Conservation (phyloP, 2,113 vertebrate genomes). For the Psephotus haematonotus region DNA sequence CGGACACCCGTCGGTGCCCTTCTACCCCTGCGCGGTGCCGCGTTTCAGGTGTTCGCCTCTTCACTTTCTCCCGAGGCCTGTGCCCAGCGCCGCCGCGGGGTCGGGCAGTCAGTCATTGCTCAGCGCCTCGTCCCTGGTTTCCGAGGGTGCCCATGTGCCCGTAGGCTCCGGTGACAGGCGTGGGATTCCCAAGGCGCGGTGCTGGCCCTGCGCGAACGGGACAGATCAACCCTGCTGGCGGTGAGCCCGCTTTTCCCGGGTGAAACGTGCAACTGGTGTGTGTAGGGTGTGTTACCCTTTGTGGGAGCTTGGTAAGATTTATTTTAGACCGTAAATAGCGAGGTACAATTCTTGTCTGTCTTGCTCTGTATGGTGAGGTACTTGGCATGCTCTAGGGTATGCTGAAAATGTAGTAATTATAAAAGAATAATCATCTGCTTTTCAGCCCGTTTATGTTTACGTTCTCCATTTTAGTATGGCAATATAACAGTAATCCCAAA, state of each 20-base stretch:
- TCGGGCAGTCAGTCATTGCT: not conserved
- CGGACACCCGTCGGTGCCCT: not conserved
- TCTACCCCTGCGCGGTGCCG: not conserved
- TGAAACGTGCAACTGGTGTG: not conserved
- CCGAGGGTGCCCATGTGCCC: not conserved
- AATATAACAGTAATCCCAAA: not conserved
- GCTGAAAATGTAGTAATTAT: not conserved
- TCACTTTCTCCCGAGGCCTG: not conserved
- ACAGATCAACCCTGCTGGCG: not conserved
- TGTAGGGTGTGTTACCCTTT: accelerated
- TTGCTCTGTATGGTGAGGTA: not conserved
- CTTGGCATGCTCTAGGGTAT: not conserved
- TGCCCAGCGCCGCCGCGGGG: not conserved
- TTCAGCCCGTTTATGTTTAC: not conserved
- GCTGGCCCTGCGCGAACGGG: not conserved
- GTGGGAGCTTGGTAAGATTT: not conserved
- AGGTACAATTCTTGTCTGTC: not conserved
- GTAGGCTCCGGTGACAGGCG: not conserved
- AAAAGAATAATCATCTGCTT: not conserved
- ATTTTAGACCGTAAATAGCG: not conserved
- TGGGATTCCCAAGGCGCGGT: not conserved
- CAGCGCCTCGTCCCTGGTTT: not conserved
- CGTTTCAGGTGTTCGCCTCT: not conserved
- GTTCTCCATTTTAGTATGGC: accelerated
- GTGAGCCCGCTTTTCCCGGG: accelerated